Base-by-base conservation (phyloP, 2,113 vertebrate genomes). In the Etheostoma spectabile region DNA sequence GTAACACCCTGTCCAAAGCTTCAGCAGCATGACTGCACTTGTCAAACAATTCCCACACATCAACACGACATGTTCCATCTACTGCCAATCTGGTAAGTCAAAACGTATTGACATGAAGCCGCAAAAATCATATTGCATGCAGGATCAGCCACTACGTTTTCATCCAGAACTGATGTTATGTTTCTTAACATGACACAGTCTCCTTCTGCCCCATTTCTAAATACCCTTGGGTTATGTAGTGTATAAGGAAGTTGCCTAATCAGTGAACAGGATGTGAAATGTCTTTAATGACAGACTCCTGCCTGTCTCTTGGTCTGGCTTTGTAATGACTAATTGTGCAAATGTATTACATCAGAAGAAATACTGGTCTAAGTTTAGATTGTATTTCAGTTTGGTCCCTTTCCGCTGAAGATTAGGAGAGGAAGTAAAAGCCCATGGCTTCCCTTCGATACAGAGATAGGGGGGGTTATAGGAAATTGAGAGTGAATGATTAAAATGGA, bases 401-500 rank as follows among this genome's bases (percentile, higher is more conserved):
- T 90, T 86, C 77, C 53, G 15, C 51, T 74, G 53, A 38, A 77
- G 84, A 89, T 89, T 83, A 88, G 64, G n/a, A 69, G 79, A 82
- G 81, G 86, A 88, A 84, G 84, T 8, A 67, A 66, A 42, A 83
- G 64, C 79, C 64, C 51, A 35, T 19, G 10, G 77, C 67, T 59
- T 83, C 74, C 63, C 53, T 35, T 35, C 71, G 70, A 80, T 51
- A 30, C 30, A 73, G 55, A 79, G 59, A 79, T 74, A 48, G 51
- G 45, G 4, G 57, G 33, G 46, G 51, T 63, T 68, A 45, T 64
- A 68, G 86, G 85, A 89, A 88, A 92, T 72, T 64, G 73, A 85
- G 75, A 83, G 72, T 77, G 77, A 85, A 86, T 89, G 68, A 90
- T 88, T 91, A 75, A 90, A 88, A 86, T 57, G 81, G 86, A 90